These are phyloP conservation scores for Meleagris gallopavo DNA, from an alignment of 2,113 vertebrate species.

Conservation along the genomic window DNA sequence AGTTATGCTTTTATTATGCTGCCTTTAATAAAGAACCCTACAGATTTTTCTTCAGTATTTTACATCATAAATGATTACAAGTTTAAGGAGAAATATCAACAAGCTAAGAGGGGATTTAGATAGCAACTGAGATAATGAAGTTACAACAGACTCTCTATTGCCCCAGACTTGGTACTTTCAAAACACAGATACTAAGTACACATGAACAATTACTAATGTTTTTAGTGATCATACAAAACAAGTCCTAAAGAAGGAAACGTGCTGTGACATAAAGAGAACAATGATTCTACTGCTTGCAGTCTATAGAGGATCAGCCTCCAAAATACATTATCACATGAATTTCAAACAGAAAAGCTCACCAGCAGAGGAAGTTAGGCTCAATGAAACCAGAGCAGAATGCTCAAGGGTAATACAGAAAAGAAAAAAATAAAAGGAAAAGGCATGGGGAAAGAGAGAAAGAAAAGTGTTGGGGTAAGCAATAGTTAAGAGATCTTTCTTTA, in stretches of 20 bases:
- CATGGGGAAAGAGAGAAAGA: background rate
- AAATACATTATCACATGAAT: background rate
- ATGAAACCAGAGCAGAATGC: background rate
- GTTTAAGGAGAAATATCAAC: background rate
- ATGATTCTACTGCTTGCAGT: accelerated
- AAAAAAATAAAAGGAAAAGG: background rate
- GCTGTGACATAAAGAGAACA: background rate
- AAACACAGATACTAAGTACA: background rate
- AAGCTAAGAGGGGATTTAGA: background rate
- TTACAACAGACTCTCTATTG: background rate
- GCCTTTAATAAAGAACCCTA: background rate
- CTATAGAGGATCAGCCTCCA: accelerated
- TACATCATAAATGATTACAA: background rate
- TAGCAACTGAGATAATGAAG: background rate
- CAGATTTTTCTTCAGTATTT: background rate
- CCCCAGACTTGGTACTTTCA: background rate
- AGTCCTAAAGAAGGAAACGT: background rate
- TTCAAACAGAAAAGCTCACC: background rate
- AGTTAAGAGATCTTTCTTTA: background rate
- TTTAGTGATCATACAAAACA: background rate
- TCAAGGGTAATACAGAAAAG: accelerated
- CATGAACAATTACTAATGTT: background rate
- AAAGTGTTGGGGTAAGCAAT: accelerated
- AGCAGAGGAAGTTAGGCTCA: background rate
- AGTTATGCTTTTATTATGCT: background rate